Conservation (phyloP, 2,888 invertebrate species). For the Priocnemis perturbator region DNA sequence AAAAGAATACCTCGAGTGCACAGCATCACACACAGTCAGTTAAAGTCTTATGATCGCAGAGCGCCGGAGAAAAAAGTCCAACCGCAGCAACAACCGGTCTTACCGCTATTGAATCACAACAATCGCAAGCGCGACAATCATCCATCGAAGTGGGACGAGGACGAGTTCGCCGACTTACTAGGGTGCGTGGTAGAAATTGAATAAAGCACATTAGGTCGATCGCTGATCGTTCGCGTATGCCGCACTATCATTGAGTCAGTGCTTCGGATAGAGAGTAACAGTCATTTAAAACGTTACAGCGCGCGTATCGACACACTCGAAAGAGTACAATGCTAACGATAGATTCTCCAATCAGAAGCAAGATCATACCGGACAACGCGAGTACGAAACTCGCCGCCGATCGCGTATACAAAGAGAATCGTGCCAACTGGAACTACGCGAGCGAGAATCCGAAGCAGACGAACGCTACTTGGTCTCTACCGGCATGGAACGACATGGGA, state of each 20-base stretch:
- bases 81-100: conserved; percentile 69
- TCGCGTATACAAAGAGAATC: conserved; percentile 75
- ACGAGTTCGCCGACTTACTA: conserved; percentile 84
- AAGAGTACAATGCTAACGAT: too few species aligned
- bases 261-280: background rate
- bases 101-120: conserved; percentile 72
- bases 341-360: conserved; percentile 58
- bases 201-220: conserved; percentile 15
- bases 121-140: conserved; percentile 65
- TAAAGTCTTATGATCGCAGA: conserved; percentile 37
- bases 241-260: conserved; percentile 8
- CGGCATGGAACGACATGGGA: conserved; percentile 65
- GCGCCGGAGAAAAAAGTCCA: conserved; percentile 55
- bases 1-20: background rate
- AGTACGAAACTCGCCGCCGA: conserved; percentile 65
- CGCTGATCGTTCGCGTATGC: conserved; percentile 1
- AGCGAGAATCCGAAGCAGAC: conserved; percentile 61
- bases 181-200: conserved; percentile 77
- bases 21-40: background rate
- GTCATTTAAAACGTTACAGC: too few species aligned
- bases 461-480: conserved; percentile 66
- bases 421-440: conserved; percentile 76
- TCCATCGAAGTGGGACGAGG: conserved; percentile 74
- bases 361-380: conserved; percentile 64
- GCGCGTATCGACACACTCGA: too few species aligned